These are phyloP conservation scores for Yponomeuta sedellus DNA, from an alignment of 2,888 invertebrate species.

Conservation along the genomic window DNA sequence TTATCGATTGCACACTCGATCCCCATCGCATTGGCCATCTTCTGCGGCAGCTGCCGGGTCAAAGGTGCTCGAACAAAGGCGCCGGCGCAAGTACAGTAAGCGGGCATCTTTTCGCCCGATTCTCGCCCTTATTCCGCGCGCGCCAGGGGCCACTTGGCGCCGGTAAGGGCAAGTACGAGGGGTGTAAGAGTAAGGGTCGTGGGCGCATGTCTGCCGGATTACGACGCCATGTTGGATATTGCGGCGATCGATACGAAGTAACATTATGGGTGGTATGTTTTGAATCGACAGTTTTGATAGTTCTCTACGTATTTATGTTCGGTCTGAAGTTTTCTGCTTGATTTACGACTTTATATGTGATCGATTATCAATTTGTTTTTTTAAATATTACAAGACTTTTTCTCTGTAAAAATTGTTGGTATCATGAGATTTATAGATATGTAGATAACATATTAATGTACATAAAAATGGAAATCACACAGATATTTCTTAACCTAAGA, in stretches of 20 bases:
- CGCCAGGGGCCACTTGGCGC: not conserved
- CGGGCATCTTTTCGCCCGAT: not conserved
- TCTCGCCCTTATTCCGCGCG: not conserved
- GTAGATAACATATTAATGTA: too few species aligned
- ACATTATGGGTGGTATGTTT: not conserved
- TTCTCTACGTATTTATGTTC: too few species aligned
- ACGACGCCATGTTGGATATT: conserved; percentile 46
- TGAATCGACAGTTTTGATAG: too few species aligned
- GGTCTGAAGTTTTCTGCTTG: too few species aligned
- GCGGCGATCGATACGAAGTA: conserved; percentile 24
- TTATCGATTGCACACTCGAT: too few species aligned
- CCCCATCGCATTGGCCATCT: not conserved
- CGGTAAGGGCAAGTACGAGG: conserved; percentile 10
- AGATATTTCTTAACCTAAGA: too few species aligned
- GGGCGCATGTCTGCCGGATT: conserved; percentile 55
- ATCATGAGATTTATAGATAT: too few species aligned
- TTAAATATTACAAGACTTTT: too few species aligned
- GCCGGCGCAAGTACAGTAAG: conserved; percentile 1
- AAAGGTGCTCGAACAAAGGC: conserved; percentile 14
- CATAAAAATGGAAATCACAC: too few species aligned
- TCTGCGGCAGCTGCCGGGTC: conserved; percentile 8
- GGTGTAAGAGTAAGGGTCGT: conserved; percentile 30
- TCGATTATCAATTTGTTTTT: too few species aligned
- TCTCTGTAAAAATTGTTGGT: too few species aligned
- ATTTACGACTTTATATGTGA: too few species aligned